Base-by-base conservation (phyloP, 1,140 invertebrate genomes). In the Eufriesea mexicana region DNA sequence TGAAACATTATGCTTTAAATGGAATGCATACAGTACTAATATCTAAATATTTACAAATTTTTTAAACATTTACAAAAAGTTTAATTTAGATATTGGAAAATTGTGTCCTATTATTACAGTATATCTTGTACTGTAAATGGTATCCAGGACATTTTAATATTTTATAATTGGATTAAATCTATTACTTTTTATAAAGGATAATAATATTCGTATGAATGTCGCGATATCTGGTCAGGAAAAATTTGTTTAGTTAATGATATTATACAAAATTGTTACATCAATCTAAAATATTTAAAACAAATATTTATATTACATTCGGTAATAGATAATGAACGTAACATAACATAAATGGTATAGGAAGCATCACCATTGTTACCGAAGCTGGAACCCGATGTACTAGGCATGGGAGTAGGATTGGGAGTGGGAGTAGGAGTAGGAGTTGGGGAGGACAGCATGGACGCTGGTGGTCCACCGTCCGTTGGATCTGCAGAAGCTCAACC, bases 401-500 rank as follows among this genome's bases (percentile, higher is more conserved):
- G 91, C 90, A 92, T 94, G 89, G 92, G 91, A 92, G 82, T 91
- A 86, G 91, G 92, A 92, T 91, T 93, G 95, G 95, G 95, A 96
- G 82, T 91, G 84, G 91, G 92, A 92, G 90, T 93, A 95, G 95
- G 95, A 96, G 90, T 95, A 89, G 92, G 93, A 91, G 92, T 94
- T 86, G 91, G 94, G 89, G 93, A 94, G 79, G 92, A 94, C 91
- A 94, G 93, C 90, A 94, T 94, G 94, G 93, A 94, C 89, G 92
- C 93, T 92, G 96, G 96, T 73, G 96, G 95, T 86, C 97, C 96
- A 87, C 97, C 96, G 51, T 97, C 96, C 59, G 95, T 97, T 35
- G 96, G 96, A 86, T 97, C 97, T 47, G 95, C 95, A 82, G 96
- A 97, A 92, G 92, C 93, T 93, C 94, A 94, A 91, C 93, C 94